Conservation (phyloP, 2,888 invertebrate species). For the Neria commutata region DNA sequence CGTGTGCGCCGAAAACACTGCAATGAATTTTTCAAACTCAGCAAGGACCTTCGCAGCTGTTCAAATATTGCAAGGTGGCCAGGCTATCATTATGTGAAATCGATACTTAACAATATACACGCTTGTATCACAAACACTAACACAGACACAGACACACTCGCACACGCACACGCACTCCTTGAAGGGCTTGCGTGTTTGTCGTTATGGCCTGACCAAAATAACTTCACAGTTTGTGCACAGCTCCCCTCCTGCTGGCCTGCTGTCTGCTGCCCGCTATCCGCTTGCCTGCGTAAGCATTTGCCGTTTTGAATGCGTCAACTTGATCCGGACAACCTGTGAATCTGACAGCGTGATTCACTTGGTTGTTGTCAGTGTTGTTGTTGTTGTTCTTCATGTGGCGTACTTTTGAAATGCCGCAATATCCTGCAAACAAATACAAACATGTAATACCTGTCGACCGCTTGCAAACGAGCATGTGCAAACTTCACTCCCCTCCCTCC, state of each 20-base stretch:
- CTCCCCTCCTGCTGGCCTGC: neutral
- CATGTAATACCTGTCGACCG: no score
- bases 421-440: neutral
- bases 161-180: neutral
- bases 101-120: slow-evolving; percentile 1
- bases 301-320: neutral
- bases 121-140: no score
- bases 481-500: no score
- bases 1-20: neutral
- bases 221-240: no score
- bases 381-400: neutral
- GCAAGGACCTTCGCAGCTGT: neutral
- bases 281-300: neutral
- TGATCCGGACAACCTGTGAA: neutral
- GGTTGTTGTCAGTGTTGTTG: neutral
- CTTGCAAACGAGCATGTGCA: no score
- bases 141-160: neutral
- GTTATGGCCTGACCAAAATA: neutral
- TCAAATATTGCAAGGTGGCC: neutral
- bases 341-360: slow-evolving; percentile 4
- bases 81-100: neutral
- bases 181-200: neutral
- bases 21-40: neutral
- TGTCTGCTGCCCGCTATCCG: neutral
- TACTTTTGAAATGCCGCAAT: neutral